Percentiles rank a stretch among this genome's conserved stretches.
Conservation (phyloP, 2,888 invertebrate genomes). For the Agriopis aurantiaria region DNA sequence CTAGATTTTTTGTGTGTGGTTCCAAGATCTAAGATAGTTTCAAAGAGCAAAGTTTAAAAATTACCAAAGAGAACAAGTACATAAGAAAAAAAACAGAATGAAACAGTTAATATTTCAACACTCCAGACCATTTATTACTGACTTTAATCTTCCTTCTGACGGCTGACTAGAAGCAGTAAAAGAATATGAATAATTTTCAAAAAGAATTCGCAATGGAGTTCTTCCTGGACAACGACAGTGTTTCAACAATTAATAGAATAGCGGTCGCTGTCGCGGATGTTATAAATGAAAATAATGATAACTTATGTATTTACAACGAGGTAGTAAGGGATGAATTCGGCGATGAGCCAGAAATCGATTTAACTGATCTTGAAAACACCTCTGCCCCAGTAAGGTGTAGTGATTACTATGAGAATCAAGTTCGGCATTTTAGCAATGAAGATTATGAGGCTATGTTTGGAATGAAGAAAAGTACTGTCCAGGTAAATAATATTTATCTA, state of each 20-base stretch:
- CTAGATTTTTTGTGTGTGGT: too few species aligned
- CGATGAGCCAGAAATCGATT: conserved; percentile 11
- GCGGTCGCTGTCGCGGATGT: conserved; percentile 73
- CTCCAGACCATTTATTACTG: too few species aligned
- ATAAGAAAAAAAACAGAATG: too few species aligned
- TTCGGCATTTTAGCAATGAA: conserved; percentile 63
- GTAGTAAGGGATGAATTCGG: conserved; percentile 56
- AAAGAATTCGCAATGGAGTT: conserved; percentile 73
- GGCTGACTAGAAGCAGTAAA: too few species aligned
- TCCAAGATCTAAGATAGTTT: too few species aligned
- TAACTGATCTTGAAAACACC: background rate
- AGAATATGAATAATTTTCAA: conserved; percentile 62
- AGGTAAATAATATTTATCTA: conserved; percentile 56
- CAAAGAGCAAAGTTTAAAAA: too few species aligned
- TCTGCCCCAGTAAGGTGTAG: conserved; percentile 43
- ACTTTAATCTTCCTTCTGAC: too few species aligned
- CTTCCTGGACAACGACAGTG: conserved; percentile 73
- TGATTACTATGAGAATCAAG: conserved; percentile 65
- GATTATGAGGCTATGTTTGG: conserved; percentile 69
- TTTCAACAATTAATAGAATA: conserved; percentile 68
- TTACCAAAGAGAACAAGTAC: too few species aligned
- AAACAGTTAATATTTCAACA: too few species aligned
- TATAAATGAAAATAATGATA: conserved; percentile 71
- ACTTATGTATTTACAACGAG: conserved; percentile 61
- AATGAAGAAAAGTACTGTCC: conserved; percentile 71